These are phyloP conservation scores for Bettongia penicillata DNA, from an alignment of 2,113 vertebrate genomes.

Conservation along the genomic window DNA sequence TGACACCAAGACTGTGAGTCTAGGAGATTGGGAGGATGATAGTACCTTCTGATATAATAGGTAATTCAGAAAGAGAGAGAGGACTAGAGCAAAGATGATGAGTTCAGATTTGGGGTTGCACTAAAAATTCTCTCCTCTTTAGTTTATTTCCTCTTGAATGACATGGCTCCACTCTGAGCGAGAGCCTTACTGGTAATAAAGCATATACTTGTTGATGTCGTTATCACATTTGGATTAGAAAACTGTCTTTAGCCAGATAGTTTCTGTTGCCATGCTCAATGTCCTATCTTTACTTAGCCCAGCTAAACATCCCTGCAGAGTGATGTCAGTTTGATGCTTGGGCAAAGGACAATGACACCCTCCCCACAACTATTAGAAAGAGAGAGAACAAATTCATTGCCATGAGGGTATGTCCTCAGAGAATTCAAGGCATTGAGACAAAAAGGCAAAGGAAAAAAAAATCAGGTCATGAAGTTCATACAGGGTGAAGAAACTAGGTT, in stretches of 20 bases:
- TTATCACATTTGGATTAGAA: background rate
- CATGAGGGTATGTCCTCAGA: background rate
- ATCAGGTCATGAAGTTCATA: background rate
- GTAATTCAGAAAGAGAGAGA: background rate
- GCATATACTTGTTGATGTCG: background rate
- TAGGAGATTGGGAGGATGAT: too few species aligned
- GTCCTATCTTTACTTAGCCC: background rate
- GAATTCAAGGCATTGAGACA: background rate
- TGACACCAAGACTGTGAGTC: too few species aligned
- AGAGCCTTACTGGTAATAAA: background rate
- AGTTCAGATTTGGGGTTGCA: background rate
- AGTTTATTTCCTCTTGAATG: background rate
- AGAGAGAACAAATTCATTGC: background rate
- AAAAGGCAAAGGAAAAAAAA: background rate
- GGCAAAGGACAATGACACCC: background rate
- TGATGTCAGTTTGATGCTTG: background rate
- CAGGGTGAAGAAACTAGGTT: background rate
- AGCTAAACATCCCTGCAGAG: background rate
- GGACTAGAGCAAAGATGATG: background rate
- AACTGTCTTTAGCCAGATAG: background rate
- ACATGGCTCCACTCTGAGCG: background rate
- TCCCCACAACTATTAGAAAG: background rate
- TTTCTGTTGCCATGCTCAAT: background rate
- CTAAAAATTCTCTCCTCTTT: background rate
- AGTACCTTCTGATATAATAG: background rate